Evolutionary conservation across 2,797 vertebrate species (phyloP), one percentile per base, ranked within the genome.

Genomic region (Eleutherodactylus coqui): DNA sequence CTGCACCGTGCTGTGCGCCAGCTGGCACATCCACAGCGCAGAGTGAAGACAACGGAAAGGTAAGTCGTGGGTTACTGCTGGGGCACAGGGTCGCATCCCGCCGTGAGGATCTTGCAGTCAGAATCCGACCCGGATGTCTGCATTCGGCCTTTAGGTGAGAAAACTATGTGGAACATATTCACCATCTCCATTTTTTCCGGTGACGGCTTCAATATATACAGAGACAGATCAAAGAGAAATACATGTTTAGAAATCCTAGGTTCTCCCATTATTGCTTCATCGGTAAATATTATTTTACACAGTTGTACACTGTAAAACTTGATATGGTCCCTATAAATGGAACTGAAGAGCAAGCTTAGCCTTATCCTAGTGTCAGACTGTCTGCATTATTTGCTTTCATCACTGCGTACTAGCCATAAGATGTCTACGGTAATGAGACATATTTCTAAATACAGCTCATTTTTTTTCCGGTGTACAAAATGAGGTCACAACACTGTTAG

Each of bases 261-360:
- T n/a, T 41, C 34, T 60, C 34, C 53, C 1, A 8, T 27, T 27
- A 24, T 38, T 38, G 36, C 76, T 58, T 77, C 34, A 58, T 55
- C 9, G 51, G 75, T 27, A 77, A 77, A 55, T 41, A 53, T 77
- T 80, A 80, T 80, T 64, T 64, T 58, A 47, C 10, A 32, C 77
- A 62, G 38, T 64, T 64, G 58, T 45, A n/a, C 58, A 27, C 78
- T 29, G 27, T 80, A 80, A 80, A 80, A 80, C 27, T 64, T 80
- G 58, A 80, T 78, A 78, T 27, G 34, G 36, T 58, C 34, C 51
- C 76, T 78, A 78, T 58, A 58, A 58, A 78, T 78, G 53, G 32
- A 77, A 24, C 47, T 77, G 32, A 34, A 38, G 16, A 55, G 49
- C 32, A 55, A 55, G 29, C 75, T 55, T 43, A 16, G 49, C 11